Base-by-base conservation (phyloP, 2,113 vertebrate genomes). In the Ondatra zibethicus region DNA sequence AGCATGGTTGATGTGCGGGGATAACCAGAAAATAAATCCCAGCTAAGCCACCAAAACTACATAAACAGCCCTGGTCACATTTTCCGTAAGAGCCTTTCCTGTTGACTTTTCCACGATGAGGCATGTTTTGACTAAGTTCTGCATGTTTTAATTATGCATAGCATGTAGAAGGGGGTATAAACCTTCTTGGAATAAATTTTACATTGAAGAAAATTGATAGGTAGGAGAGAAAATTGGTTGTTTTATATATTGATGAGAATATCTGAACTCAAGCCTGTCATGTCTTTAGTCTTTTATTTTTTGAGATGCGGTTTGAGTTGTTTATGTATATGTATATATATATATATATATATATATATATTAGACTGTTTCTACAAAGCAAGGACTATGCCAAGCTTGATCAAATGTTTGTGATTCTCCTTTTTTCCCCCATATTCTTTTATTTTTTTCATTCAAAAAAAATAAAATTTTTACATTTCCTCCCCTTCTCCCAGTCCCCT, bases 161-260 rank as follows among this genome's bases (percentile, higher is more conserved):
- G 63, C 27, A 58, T 63, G 63, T 73, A 76, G 73, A 72, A 88
- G 88, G 17, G 66, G 66, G 9, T 23, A 63, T 16, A 81, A 90
- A 85, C 8, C 50, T 94, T 80, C 63, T 31, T 55, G 58, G 84
- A 52, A 81, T 88, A 66, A 66, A 65, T 88, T 82, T 33, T 65
- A 65, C 13, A 36, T 88, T 93, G 91, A 82, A 66, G 88, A 92
- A 93, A 92, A 96, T 88, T 90, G n/a, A 27, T 88, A 52, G 29
- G 16, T 58, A 42, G 84, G 39, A 68, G 75, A 90, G 92, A 76
- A 96, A 97, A 93, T 76, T 80, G 47, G 31, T 80, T 23, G 52
- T 91, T 97, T 93, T 89, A 66, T 21, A 39, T 91, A 61, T 85
- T 86, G 9, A 25, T 39, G 36, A 96, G 78, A 94, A 78, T 58